A percentile compares a stretch with the other conserved stretches of the same genome.
Conservation (phyloP, 2,888 invertebrate genomes). For the Ephialtes manifestator region DNA sequence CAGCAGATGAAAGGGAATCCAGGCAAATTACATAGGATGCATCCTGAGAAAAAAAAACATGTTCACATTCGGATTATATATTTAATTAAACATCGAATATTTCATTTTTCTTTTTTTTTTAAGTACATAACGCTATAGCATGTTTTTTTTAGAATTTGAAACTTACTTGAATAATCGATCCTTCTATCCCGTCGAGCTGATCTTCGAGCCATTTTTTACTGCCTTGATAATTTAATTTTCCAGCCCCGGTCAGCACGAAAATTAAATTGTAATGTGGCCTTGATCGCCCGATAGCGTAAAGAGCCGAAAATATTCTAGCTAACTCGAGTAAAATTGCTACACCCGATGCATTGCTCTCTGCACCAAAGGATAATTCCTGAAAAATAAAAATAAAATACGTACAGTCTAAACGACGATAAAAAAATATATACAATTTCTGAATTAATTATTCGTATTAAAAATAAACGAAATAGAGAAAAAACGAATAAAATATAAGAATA, state of each 20-base stretch:
- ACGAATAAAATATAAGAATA: too few relatives aligned
- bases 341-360: conserved; percentile 97
- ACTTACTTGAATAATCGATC: conserved; percentile 90
- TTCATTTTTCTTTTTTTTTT: too few relatives aligned
- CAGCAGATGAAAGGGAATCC: conserved; percentile 91
- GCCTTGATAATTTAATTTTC: conserved; percentile 97
- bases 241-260: conserved; percentile 96
- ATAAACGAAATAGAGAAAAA: too few relatives aligned
- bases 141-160: neutral
- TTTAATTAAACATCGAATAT: too few relatives aligned
- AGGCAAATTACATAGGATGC: conserved; percentile 96
- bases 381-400: conserved; percentile 66
- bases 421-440: neutral
- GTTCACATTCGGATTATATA: too few relatives aligned
- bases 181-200: conserved; percentile 93
- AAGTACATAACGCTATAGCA: too few relatives aligned
- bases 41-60: conserved; percentile 89
- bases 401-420: neutral
- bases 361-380: conserved; percentile 94
- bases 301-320: conserved; percentile 94
- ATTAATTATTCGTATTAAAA: too few relatives aligned
- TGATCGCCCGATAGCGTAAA: conserved; percentile 92
- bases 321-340: conserved; percentile 95
- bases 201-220: conserved; percentile 98
- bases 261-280: conserved; percentile 93